Base-by-base conservation (phyloP, 2,888 invertebrate genomes). In the Eurytoma californica region DNA sequence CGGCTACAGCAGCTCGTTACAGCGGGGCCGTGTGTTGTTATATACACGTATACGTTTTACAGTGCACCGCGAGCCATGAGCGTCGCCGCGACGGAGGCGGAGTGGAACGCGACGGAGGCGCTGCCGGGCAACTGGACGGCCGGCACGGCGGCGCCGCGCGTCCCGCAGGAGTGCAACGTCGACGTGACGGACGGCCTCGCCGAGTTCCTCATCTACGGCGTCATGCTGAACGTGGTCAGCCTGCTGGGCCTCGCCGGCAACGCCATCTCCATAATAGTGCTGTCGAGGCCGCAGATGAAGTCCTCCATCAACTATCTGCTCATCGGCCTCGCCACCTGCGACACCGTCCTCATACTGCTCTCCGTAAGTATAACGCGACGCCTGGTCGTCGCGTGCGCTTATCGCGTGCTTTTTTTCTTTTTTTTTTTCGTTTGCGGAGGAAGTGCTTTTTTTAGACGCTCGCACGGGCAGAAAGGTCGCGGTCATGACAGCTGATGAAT, bases 271-370 rank as follows among this genome's bases (percentile, higher is more conserved):
- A 96, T 97, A 92, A 94, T 97, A 81, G 97, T 98, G 85, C 92
- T 98, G 72, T 96, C 97, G 79, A 93, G 97, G 75, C 97, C 97
- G 30, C 96, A 98, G 91, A 98, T 98, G 98, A 94, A 96, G 86
- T 97, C 97, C 79, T 97, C 98, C 88, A 97, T 98, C 88, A 98
- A 98, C 91, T 97, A 97, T 90, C 93, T 98, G 87, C 93, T 99
- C 80, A 96, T 97, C 83, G 98, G 97, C 5, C 92, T 99, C 85
- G 98, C 98, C 30, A 93, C 97, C 85, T 97, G 97, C 91, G 99
- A 99, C 92, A 97, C 97, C 14, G 93, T 96, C 83, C 93, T 98
- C 84, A 96, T 98, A 85, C 92, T 97, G 84, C 96, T 97, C 66
- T 96, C 97, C 79, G 89, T 89, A 82, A 88, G 87, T 83, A n/a